A percentile compares a stretch with the other conserved stretches of the same genome.
Evolutionary conservation across 2,888 invertebrate species (phyloP).

Genomic region (Galeopsomyia nigrocyanea): DNA sequence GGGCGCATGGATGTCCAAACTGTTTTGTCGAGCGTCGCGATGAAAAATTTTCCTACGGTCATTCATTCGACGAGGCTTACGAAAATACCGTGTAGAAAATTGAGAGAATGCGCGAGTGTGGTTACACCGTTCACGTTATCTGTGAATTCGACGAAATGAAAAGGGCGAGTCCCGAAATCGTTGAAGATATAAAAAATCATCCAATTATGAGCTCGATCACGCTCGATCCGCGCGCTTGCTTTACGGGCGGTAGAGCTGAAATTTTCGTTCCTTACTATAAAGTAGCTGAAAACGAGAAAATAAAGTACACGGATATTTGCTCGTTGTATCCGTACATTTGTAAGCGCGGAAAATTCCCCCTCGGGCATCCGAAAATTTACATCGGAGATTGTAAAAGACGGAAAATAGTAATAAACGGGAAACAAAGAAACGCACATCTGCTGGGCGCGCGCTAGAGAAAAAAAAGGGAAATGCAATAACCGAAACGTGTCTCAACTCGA

Average conservation of each 20-base stretch:
- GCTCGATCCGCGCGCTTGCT: constrained; percentile 9
- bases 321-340: constrained; percentile 56
- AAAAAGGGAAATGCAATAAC: too few species aligned
- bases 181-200: not conserved
- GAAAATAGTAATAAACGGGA: too few species aligned
- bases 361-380: constrained; percentile 55
- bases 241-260: constrained; percentile 24
- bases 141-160: constrained; percentile 4
- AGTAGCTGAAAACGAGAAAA: constrained; percentile 21
- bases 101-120: not conserved
- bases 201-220: not conserved
- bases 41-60: not conserved
- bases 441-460: too few species aligned
- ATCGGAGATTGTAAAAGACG: too few species aligned
- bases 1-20: not conserved
- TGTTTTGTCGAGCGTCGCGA: not conserved
- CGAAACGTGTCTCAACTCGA: too few species aligned
- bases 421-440: too few species aligned
- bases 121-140: not conserved
- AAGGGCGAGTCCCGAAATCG: not conserved
- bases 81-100: not conserved
- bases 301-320: constrained; percentile 49
- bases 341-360: constrained; percentile 55
- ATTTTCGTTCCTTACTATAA: constrained; percentile 22
- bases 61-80: not conserved